Conservation (phyloP, 2,888 invertebrate genomes). For the Smittia aterrima region DNA sequence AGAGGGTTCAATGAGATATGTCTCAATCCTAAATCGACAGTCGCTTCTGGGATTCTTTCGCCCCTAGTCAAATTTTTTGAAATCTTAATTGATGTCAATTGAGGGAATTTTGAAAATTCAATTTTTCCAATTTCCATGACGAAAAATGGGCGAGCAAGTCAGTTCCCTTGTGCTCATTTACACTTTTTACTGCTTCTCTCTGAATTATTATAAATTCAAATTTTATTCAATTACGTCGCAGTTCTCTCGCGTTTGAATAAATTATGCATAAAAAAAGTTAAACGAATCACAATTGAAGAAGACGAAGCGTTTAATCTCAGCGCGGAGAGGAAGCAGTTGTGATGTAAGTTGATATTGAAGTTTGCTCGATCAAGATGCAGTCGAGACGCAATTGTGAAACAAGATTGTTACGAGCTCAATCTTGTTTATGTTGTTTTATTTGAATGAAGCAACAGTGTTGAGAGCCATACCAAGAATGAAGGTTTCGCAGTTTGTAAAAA, state of each 20-base stretch:
- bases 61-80: neutral
- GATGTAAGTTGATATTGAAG: neutral
- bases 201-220: conserved; percentile 9
- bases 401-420: no score
- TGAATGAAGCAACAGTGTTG: no score
- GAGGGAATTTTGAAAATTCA: neutral
- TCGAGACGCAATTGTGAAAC: neutral
- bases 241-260: neutral
- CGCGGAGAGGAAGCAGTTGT: neutral
- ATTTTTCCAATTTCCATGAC: neutral
- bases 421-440: neutral
- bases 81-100: conserved; percentile 23
- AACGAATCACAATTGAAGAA: neutral
- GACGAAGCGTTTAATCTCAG: neutral
- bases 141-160: neutral
- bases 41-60: no score
- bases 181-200: neutral
- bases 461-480: neutral
- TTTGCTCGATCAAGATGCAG: neutral
- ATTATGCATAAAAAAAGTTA: conserved; percentile 1
- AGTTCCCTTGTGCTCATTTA: neutral
- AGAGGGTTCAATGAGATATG: neutral
- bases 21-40: no score
- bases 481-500: neutral
- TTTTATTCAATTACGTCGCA: conserved; percentile 27